Evolutionary conservation across 2,888 invertebrate species (phyloP).

Genomic region (Chrysolina oricalcia): DNA sequence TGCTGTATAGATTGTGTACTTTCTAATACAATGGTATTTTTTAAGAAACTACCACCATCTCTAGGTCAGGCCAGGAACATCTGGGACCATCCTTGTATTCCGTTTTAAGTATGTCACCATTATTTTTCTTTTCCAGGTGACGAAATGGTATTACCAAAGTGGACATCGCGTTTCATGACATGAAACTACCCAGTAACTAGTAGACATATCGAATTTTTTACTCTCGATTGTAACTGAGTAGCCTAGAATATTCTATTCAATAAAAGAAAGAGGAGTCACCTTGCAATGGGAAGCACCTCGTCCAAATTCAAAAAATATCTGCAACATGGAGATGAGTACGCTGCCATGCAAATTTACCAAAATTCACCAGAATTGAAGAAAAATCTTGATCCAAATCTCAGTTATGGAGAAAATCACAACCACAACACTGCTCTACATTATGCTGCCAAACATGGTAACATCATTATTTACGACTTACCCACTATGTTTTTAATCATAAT

Average conservation of each 20-base stretch:
- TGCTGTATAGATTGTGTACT: no score
- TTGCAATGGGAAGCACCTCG: slow-evolving; percentile 78
- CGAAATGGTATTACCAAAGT: slow-evolving; percentile 52
- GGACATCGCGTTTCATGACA: slow-evolving; percentile 69
- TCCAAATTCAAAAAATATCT: slow-evolving; percentile 82
- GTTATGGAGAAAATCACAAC: slow-evolving; percentile 79
- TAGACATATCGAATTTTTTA: slow-evolving; percentile 63
- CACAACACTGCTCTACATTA: slow-evolving; percentile 81
- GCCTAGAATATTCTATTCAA: slow-evolving; percentile 37
- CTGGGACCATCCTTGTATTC: no score
- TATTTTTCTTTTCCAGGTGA: slow-evolving; percentile 58
- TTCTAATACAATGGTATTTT: no score
- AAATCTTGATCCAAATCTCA: slow-evolving; percentile 79
- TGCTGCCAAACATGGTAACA: slow-evolving; percentile 78
- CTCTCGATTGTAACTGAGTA: slow-evolving; percentile 48
- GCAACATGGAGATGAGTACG: slow-evolving; percentile 81
- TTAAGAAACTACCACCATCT: no score
- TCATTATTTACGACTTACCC: no score
- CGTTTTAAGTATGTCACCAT: slow-evolving; percentile 43
- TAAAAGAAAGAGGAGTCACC: slow-evolving; percentile 1
- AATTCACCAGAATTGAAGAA: slow-evolving; percentile 78
- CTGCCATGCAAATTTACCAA: slow-evolving; percentile 79
- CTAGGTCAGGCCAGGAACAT: no score
- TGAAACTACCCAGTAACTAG: slow-evolving; percentile 57
- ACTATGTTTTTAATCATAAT: no score